Evolutionary conservation across 2,888 invertebrate species (phyloP), one percentile per base, ranked within the genome.

Genomic region (Leucophenga montana): DNA sequence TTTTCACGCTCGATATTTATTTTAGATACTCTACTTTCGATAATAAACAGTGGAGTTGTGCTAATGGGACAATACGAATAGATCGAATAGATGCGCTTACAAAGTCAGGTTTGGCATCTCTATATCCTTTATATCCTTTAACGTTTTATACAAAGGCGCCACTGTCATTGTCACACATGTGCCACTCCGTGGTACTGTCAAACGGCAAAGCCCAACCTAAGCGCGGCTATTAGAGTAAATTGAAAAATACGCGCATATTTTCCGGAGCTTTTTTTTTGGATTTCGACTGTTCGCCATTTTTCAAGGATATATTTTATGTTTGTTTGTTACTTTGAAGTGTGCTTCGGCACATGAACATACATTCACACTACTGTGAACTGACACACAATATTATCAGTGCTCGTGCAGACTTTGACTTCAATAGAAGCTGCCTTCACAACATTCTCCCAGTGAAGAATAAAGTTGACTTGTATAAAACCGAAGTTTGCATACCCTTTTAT

Each of bases 161-260:
- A 78, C 80, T 79, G 79, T 79, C 82, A 81, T 8, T 50, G 50
- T 50, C 16, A 82, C 80, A 82, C 76, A 79, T 80, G 79, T 79
- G 75, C 68, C 71, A 76, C 76, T 75, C 76, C 75, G 73, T 75
- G 73, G 56, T 69, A 67, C 74, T 73, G 74, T 73, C 73, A 75
- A 70, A 57, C 50, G 71, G 11, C 56, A 27, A 53, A 57, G 61
- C 50, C 69, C 75, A 13, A 76, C 78, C 67, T 81, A 78, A 82
- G 83, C 82, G 77, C 72, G 71, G 78, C 82, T 82, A 82, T 83
- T 80, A 83, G 71, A 74, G 74, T 75, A 83, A 83, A 83, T 83
- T 83, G 83, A 83, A 83, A 83, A 82, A 82, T 77, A 67, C 39
- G 62, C 62, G 61, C 16, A 57, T 59, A 33, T 31, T 65, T 54